Evolutionary conservation across 2,888 invertebrate genomes (phyloP).

Genomic region (Phania funesta): DNA sequence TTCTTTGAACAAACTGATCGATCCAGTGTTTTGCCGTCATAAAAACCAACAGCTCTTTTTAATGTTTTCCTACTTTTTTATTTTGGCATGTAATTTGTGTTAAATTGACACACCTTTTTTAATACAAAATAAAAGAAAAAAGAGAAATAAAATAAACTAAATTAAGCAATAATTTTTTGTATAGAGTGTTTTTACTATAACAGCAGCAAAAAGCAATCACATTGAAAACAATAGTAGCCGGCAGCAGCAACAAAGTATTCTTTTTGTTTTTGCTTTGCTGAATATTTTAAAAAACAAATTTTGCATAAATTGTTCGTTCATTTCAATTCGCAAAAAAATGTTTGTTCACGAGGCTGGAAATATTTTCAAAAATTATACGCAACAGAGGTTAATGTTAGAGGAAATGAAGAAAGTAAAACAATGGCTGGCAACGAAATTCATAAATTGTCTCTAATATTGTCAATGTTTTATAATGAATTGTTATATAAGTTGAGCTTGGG

Average conservation of each 20-base stretch:
- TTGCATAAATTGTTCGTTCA: conserved; percentile 46
- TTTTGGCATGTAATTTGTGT: conserved; percentile 68
- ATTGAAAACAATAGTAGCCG: conserved; percentile 10
- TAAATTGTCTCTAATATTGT: conserved; percentile 10
- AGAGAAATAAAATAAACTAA: conserved; percentile 48
- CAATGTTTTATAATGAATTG: background rate
- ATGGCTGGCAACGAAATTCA: background rate
- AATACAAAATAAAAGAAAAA: conserved; percentile 38
- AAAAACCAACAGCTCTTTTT: conserved; percentile 51
- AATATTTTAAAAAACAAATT: conserved; percentile 18
- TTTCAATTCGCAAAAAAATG: conserved; percentile 45
- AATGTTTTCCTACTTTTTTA: conserved; percentile 41
- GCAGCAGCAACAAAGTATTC: conserved; percentile 5
- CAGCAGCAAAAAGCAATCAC: background rate
- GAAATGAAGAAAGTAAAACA: conserved; percentile 21
- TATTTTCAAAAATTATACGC: conserved; percentile 8
- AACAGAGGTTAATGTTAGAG: conserved; percentile 59
- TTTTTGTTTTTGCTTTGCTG: background rate
- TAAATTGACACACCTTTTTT: conserved; percentile 67
- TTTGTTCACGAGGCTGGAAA: conserved; percentile 21
- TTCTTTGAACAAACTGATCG: conserved; percentile 1
- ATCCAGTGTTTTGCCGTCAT: conserved; percentile 25
- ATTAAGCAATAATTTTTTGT: conserved; percentile 66
- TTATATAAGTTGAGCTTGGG: no score
- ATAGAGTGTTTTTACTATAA: conserved; percentile 24